A percentile compares a stretch with the other conserved stretches of the same genome.
Evolutionary conservation across 2,797 vertebrate species (phyloP).

Genomic region (Tenualosa thibaudeaui): DNA sequence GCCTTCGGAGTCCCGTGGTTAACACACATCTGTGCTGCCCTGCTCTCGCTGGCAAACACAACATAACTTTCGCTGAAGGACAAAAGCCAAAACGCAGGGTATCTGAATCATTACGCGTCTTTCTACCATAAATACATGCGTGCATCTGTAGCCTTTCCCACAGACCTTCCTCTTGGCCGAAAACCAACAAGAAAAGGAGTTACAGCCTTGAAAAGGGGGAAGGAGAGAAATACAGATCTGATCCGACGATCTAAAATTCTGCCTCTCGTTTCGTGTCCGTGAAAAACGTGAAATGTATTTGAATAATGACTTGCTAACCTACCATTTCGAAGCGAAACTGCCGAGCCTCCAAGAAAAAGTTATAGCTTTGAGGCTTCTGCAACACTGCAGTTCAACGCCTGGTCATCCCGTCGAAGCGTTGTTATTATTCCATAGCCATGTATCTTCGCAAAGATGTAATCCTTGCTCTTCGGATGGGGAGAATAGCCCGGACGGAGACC

Average conservation of each 20-base stretch:
- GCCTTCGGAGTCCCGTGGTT: conserved; percentile 47
- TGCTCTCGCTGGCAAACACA: conserved; percentile 27
- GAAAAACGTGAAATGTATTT: conserved; percentile 50
- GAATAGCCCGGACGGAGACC: conserved; percentile 45
- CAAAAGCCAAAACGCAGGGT: conserved; percentile 37
- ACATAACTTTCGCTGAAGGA: conserved; percentile 46
- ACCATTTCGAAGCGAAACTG: conserved; percentile 69
- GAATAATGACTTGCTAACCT: conserved; percentile 64
- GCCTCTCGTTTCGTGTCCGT: conserved; percentile 23
- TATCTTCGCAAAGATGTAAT: conserved; percentile 52
- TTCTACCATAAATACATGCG: conserved; percentile 38
- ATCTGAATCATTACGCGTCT: conserved; percentile 33
- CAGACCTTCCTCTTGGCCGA: conserved; percentile 49
- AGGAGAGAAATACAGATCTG: conserved; percentile 42
- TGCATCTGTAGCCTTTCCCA: conserved; percentile 47
- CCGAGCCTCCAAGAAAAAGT: conserved; percentile 57
- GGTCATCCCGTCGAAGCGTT: conserved; percentile 53
- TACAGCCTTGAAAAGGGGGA: conserved; percentile 45
- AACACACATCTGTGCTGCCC: conserved; percentile 31
- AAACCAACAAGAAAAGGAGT: conserved; percentile 50
- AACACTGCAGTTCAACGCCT: conserved; percentile 54
- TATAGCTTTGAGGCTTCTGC: conserved; percentile 50
- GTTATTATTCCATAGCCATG: conserved; percentile 53
- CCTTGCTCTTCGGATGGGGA: conserved; percentile 50
- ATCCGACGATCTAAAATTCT: conserved; percentile 37